Conservation (phyloP, 92 coral and sea anemone species). For the Zoanthus gigantus region DNA sequence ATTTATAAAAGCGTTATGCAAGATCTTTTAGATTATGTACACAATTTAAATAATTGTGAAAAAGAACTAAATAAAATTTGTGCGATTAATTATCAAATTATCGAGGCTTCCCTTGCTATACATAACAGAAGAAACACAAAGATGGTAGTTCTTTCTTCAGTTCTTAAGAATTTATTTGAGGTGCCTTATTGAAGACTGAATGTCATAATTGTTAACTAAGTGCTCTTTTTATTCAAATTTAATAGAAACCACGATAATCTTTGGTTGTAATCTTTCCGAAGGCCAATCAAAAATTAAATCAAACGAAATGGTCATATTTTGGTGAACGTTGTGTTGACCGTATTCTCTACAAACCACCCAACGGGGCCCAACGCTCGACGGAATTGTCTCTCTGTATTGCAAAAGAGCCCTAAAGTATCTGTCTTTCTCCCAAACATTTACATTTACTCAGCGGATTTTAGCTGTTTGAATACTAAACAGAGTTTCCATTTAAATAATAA, state of each 20-base stretch:
- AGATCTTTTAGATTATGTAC: no score
- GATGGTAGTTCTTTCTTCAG: background rate
- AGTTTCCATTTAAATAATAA: background rate
- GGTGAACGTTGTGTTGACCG: background rate
- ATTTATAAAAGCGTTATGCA: no score
- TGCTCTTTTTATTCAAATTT: constrained; percentile 46
- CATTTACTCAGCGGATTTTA: background rate
- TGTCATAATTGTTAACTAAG: constrained; percentile 41
- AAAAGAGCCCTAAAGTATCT: background rate
- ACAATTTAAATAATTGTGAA: no score
- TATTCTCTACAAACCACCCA: background rate
- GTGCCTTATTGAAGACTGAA: constrained; percentile 27
- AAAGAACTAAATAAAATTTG: background rate
- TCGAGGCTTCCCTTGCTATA: background rate
- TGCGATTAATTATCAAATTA: background rate
- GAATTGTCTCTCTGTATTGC: background rate
- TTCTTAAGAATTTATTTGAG: constrained; percentile 1
- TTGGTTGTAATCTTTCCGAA: constrained; percentile 32
- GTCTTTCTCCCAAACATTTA: background rate
- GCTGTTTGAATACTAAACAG: background rate
- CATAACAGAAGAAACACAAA: background rate
- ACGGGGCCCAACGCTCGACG: no score
- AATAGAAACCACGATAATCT: constrained; percentile 15
- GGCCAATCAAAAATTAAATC: background rate
- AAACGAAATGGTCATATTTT: background rate